Evolutionary conservation across 2,888 invertebrate species (phyloP).

Genomic region (Lepetodrilus schrolli): DNA sequence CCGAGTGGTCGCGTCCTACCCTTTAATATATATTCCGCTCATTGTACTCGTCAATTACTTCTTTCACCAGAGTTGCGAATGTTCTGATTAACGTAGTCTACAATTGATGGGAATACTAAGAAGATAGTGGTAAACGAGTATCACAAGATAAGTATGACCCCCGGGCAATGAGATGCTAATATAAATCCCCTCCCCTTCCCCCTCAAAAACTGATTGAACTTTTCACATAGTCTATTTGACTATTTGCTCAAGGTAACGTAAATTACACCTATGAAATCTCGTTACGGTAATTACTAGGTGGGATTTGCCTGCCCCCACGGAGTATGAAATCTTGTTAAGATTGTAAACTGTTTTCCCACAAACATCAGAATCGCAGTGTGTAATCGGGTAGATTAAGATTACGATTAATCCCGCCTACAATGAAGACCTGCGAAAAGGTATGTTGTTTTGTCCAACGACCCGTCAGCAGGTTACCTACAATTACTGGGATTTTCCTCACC

Average conservation of each 20-base stretch:
- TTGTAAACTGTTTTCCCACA: background rate
- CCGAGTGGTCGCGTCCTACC: background rate
- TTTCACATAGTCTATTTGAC: background rate
- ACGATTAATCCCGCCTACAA: background rate
- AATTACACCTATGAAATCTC: background rate
- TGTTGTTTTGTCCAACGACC: conserved; percentile 3
- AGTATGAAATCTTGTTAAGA: background rate
- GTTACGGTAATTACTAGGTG: conserved; percentile 23
- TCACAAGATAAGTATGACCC: background rate
- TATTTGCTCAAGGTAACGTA: background rate
- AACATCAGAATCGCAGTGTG: background rate
- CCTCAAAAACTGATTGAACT: conserved; percentile 1
- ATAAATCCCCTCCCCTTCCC: background rate
- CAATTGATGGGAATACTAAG: background rate
- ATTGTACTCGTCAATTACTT: conserved; percentile 1
- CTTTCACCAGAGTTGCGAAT: conserved; percentile 7
- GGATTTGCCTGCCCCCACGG: background rate
- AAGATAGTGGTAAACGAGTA: background rate
- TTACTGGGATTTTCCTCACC: conserved; percentile 11
- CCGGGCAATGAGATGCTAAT: background rate
- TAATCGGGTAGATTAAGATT: background rate
- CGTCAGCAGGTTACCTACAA: background rate
- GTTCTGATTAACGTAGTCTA: background rate
- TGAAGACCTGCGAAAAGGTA: background rate
- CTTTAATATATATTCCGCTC: conserved; percentile 2